phyloP scores from a whole-genome alignment of 2,113 vertebrate genomes.

The Boulengeromyrus knoepffleri region DNA sequence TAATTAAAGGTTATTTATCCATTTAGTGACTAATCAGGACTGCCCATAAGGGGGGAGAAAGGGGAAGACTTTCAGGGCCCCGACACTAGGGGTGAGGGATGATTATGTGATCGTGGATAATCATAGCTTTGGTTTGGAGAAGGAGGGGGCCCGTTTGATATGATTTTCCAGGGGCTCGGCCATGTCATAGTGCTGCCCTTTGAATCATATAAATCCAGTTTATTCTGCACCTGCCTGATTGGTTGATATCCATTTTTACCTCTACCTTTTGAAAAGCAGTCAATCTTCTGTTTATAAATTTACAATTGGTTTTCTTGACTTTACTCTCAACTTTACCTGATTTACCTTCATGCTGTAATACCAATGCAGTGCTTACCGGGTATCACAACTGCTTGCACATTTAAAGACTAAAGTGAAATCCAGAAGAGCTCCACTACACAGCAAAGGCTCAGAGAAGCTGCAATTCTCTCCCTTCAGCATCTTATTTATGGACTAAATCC shows the following conservation, averaged over 20 bases:
- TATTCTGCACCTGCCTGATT: background rate
- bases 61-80: background rate
- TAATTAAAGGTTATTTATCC: background rate
- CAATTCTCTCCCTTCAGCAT: background rate
- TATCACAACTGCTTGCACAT: background rate
- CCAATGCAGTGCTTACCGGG: background rate
- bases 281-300: background rate
- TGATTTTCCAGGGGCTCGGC: background rate
- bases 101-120: background rate
- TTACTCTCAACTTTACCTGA: background rate
- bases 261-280: background rate
- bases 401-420: background rate
- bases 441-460: background rate
- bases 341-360: background rate
- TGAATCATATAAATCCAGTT: background rate
- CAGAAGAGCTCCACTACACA: background rate
- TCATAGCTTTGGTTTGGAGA: background rate
- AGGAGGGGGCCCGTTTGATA: background rate
- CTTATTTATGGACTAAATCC: background rate
- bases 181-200: background rate
- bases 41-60: background rate
- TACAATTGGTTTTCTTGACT: background rate
- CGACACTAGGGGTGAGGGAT: background rate
- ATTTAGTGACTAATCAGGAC: background rate
- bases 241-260: background rate